Evolutionary conservation across 1,140 invertebrate genomes (phyloP).

Genomic region (Drosophila subpulchrella): DNA sequence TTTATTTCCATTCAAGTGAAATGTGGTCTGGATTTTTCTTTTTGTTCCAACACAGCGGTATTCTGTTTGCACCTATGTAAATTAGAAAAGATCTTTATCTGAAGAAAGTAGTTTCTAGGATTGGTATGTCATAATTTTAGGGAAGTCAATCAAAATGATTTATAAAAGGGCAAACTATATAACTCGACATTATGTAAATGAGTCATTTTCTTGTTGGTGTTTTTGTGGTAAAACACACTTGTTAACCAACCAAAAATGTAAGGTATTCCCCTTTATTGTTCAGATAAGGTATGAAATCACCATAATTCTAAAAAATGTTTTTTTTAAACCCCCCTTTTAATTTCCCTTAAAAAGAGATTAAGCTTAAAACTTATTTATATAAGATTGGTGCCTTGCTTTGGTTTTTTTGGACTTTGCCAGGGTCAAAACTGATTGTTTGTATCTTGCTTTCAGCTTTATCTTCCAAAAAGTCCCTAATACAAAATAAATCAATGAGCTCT

Average conservation of each 20-base stretch:
- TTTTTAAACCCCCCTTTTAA: too few species aligned
- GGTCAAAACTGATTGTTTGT: too few species aligned
- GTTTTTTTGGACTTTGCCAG: too few species aligned
- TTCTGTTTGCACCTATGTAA: slow-evolving; percentile 16
- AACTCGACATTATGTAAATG: background rate
- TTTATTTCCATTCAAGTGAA: slow-evolving; percentile 48
- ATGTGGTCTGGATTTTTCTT: slow-evolving; percentile 26
- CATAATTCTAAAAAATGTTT: background rate
- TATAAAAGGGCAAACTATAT: background rate
- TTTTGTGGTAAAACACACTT: too few species aligned
- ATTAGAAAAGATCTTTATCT: slow-evolving; percentile 20
- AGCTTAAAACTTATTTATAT: too few species aligned
- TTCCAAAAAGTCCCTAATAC: too few species aligned
- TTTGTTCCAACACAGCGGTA: slow-evolving; percentile 7
- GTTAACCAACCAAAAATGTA: background rate
- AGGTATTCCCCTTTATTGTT: background rate
- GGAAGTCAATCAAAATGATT: background rate
- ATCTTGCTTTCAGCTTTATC: too few species aligned
- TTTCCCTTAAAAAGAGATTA: too few species aligned
- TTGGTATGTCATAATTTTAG: slow-evolving; percentile 2
- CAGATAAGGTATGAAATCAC: too few species aligned
- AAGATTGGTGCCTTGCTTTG: too few species aligned
- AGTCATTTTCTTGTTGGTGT: background rate
- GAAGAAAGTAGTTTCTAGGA: background rate
- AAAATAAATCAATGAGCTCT: too few species aligned